Evolutionary conservation across 2,888 invertebrate genomes (phyloP).

Genomic region (Dexiosoma caninum): DNA sequence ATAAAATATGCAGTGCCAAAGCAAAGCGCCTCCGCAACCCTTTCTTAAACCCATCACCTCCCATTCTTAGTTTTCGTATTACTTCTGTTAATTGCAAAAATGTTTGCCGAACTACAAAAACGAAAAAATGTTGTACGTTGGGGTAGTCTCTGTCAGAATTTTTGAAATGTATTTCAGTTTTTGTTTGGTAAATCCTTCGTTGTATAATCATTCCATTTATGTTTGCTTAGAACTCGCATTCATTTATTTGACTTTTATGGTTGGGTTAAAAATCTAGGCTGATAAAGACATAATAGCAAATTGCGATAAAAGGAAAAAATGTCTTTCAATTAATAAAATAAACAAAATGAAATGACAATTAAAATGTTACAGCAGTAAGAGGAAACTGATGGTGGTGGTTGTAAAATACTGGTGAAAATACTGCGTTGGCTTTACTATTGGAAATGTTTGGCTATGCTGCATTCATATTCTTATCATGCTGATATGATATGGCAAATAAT

Average conservation of each 20-base stretch:
- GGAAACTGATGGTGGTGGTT: too few species aligned
- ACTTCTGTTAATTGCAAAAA: conserved; percentile 62
- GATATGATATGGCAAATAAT: too few species aligned
- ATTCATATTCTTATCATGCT: too few species aligned
- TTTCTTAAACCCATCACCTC: neutral
- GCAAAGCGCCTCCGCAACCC: neutral
- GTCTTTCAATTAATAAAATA: conserved; percentile 53
- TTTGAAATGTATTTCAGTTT: conserved; percentile 46
- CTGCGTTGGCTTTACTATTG: too few species aligned
- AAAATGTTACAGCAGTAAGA: neutral
- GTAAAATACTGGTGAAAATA: too few species aligned
- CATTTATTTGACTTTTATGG: conserved; percentile 45
- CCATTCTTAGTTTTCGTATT: conserved; percentile 35
- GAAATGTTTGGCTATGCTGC: too few species aligned
- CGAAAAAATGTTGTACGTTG: conserved; percentile 21
- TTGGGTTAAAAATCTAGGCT: conserved; percentile 2
- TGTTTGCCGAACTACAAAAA: conserved; percentile 52
- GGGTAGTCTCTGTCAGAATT: conserved; percentile 46
- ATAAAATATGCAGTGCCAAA: conserved; percentile 16
- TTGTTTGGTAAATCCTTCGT: conserved; percentile 49
- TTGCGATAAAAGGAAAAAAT: conserved; percentile 6
- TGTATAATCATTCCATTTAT: conserved; percentile 60
- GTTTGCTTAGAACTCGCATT: conserved; percentile 40
- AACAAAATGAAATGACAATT: conserved; percentile 7
- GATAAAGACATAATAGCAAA: conserved; percentile 36